Percentiles rank a stretch among this genome's conserved stretches.
Conservation (phyloP, 2,888 invertebrate species). For the Epiblema foenella region DNA sequence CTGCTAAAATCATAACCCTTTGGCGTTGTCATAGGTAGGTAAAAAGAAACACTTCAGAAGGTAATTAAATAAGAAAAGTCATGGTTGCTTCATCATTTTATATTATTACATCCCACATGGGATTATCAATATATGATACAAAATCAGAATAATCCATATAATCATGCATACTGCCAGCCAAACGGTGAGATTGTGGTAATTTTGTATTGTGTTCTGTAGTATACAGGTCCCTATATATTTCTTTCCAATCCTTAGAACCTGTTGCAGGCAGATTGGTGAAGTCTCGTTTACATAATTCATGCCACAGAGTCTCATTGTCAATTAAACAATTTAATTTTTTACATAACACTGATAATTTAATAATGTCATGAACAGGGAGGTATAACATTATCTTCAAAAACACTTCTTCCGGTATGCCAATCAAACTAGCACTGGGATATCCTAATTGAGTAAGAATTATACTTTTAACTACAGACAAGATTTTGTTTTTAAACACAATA, state of each 20-base stretch:
- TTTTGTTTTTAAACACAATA: constrained; percentile 79
- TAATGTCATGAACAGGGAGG: constrained; percentile 61
- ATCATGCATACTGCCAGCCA: constrained; percentile 65
- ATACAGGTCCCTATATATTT: constrained; percentile 62
- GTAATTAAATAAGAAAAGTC: constrained; percentile 25
- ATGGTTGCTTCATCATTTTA: constrained; percentile 44
- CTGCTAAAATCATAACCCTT: no score
- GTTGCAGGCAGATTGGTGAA: constrained; percentile 52
- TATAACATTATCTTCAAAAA: constrained; percentile 64
- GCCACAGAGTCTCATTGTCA: constrained; percentile 69
- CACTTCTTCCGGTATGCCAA: constrained; percentile 76
- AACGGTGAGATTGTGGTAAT: constrained; percentile 46
- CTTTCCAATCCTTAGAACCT: constrained; percentile 62
- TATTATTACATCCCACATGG: constrained; percentile 67
- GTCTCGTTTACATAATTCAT: constrained; percentile 69
- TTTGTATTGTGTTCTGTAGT: constrained; percentile 51
- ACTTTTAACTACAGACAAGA: constrained; percentile 83
- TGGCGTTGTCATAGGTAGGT: no score
- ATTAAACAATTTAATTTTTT: constrained; percentile 61
- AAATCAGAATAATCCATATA: constrained; percentile 70
- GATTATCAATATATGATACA: constrained; percentile 71
- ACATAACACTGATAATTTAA: constrained; percentile 68
- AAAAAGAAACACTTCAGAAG: background rate
- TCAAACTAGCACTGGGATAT: constrained; percentile 76
- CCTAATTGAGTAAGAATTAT: constrained; percentile 78